Conservation (phyloP, 2,797 vertebrate genomes). For the Molothrus aeneus region DNA sequence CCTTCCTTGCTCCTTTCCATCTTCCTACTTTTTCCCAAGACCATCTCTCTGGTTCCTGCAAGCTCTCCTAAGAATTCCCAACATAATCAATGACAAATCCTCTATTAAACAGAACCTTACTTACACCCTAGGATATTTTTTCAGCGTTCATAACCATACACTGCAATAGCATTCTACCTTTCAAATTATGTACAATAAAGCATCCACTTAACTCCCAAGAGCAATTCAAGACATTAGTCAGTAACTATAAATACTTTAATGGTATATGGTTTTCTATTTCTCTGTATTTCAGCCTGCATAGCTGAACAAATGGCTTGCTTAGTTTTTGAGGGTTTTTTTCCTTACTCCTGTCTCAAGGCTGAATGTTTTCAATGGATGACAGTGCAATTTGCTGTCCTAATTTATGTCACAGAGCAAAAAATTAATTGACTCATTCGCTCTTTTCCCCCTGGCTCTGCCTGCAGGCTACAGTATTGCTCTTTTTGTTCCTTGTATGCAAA, state of each 20-base stretch:
- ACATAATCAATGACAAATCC: neutral
- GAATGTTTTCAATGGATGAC: neutral
- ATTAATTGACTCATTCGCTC: neutral
- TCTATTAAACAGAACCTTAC: neutral
- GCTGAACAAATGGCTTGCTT: neutral
- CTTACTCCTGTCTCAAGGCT: neutral
- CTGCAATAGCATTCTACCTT: neutral
- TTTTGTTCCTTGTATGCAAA: neutral
- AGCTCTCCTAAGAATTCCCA: neutral
- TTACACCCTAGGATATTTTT: neutral
- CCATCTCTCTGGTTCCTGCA: neutral
- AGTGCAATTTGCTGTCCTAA: neutral
- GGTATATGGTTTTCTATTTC: neutral
- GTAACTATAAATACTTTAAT: neutral
- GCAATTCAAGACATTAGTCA: neutral
- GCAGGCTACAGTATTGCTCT: neutral
- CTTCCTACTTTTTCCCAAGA: neutral
- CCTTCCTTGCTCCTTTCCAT: neutral
- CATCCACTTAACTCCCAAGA: neutral
- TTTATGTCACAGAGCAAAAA: neutral
- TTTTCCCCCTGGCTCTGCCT: neutral
- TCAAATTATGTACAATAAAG: neutral
- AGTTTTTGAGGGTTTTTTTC: neutral
- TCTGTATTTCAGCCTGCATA: neutral
- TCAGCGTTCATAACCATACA: neutral